Percentiles rank a stretch among this genome's conserved stretches.
Evolutionary conservation across 2,888 invertebrate genomes (phyloP).

Genomic region (Tenthredo notha): DNA sequence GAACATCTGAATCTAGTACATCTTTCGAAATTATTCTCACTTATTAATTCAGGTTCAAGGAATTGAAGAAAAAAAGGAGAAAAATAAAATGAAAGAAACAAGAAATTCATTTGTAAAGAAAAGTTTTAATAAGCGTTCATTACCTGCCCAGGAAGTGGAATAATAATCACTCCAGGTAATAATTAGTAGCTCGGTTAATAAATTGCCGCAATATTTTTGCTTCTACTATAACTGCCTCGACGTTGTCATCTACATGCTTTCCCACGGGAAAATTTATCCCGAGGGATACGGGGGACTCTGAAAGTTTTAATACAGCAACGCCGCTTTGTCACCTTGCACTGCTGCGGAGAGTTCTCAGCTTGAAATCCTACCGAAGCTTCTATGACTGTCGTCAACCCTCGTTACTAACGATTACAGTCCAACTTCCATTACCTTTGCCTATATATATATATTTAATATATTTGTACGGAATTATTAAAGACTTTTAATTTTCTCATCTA

Average conservation of each 20-base stretch:
- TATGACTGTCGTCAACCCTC: background rate
- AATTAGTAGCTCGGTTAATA: conserved; percentile 14
- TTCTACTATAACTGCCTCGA: background rate
- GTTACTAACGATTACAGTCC: background rate
- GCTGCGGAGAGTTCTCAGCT: background rate
- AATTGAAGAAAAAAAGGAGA: too few species aligned
- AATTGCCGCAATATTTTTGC: conserved; percentile 27
- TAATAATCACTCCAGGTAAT: conserved; percentile 29
- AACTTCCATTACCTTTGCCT: too few species aligned
- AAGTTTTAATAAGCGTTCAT: conserved; percentile 21
- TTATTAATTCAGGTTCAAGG: background rate
- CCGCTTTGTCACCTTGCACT: conserved; percentile 41
- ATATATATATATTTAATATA: too few species aligned
- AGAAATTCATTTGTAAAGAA: background rate
- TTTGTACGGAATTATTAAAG: too few species aligned
- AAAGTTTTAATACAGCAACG: conserved; percentile 47
- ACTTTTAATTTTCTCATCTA: too few species aligned
- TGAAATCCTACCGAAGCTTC: conserved; percentile 1
- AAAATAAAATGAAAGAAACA: background rate
- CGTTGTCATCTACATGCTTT: conserved; percentile 14
- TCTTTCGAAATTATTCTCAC: background rate
- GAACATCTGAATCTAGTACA: background rate
- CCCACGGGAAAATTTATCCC: conserved; percentile 24
- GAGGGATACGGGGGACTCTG: background rate
- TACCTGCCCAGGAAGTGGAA: background rate